Percentiles rank a stretch among this genome's conserved stretches.
phyloP scores from a whole-genome alignment of 2,113 vertebrate genomes.

The Verasper variegatus region DNA sequence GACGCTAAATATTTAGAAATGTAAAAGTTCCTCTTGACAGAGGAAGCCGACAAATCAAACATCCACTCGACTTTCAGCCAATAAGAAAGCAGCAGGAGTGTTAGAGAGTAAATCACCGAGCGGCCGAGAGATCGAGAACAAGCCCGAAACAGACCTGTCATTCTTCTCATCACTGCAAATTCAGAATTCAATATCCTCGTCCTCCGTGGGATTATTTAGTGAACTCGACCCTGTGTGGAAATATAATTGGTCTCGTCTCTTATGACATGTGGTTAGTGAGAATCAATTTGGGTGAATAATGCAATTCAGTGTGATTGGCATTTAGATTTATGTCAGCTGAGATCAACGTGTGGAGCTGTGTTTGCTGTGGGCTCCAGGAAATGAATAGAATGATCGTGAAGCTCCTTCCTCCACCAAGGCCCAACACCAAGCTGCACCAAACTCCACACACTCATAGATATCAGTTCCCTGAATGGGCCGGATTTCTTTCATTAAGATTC shows the following conservation, averaged over 20 bases:
- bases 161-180: not conserved
- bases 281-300: not conserved
- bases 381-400: too few relatives aligned
- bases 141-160: not conserved
- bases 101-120: not conserved
- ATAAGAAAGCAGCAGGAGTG: not conserved
- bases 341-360: not conserved
- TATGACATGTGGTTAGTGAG: conserved; percentile 30
- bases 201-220: not conserved
- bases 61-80: not conserved
- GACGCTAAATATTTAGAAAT: not conserved
- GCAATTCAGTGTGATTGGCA: not conserved
- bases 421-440: too few relatives aligned
- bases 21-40: not conserved
- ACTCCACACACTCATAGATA: too few relatives aligned
- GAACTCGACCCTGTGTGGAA: not conserved
- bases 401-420: too few relatives aligned
- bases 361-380: not conserved
- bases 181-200: not conserved
- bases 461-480: too few relatives aligned
- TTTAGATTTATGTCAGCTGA: not conserved
- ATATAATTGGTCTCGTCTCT: conserved; percentile 17
- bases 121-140: not conserved
- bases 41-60: not conserved
- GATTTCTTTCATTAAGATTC: too few relatives aligned